phyloP scores from a whole-genome alignment of 2,888 invertebrate genomes.

The Opisthograptis luteolata region DNA sequence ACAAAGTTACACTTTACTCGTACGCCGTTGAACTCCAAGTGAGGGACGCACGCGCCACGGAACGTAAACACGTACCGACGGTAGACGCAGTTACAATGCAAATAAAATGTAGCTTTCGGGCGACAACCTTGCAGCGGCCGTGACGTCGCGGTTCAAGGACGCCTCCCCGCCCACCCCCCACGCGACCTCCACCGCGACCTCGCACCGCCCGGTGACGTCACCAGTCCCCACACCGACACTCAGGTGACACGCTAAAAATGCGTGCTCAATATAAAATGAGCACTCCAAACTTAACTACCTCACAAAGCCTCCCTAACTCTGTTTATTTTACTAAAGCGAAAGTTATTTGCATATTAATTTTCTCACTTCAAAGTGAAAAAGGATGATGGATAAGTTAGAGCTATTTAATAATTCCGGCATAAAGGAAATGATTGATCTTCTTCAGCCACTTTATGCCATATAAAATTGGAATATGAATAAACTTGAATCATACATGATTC shows the following conservation, averaged over 20 bases:
- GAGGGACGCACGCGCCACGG: not conserved
- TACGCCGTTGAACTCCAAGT: not conserved
- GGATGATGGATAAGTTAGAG: slow-evolving; percentile 15
- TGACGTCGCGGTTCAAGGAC: slow-evolving; percentile 38
- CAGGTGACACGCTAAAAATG: not conserved
- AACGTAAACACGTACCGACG: not conserved
- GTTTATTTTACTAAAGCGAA: slow-evolving; percentile 2
- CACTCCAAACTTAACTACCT: no score
- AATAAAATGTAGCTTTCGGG: slow-evolving; percentile 13
- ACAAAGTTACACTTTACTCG: not conserved
- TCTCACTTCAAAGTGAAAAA: not conserved
- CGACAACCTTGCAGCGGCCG: slow-evolving; percentile 32
- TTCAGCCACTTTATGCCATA: not conserved
- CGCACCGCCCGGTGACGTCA: slow-evolving; percentile 18
- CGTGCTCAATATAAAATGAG: not conserved
- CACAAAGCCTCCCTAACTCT: slow-evolving; percentile 1
- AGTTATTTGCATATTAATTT: slow-evolving; percentile 21
- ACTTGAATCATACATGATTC: no score
- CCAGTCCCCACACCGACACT: not conserved
- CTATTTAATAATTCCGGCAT: slow-evolving; percentile 4
- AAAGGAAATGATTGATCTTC: slow-evolving; percentile 9
- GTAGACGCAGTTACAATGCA: slow-evolving; percentile 7
- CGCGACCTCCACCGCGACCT: slow-evolving; percentile 9
- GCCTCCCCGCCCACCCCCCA: not conserved
- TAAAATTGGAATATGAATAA: not conserved